Percentiles rank a stretch among this genome's conserved stretches.
Evolutionary conservation across 2,797 vertebrate genomes (phyloP).

Genomic region (Jordanella pulchra): DNA sequence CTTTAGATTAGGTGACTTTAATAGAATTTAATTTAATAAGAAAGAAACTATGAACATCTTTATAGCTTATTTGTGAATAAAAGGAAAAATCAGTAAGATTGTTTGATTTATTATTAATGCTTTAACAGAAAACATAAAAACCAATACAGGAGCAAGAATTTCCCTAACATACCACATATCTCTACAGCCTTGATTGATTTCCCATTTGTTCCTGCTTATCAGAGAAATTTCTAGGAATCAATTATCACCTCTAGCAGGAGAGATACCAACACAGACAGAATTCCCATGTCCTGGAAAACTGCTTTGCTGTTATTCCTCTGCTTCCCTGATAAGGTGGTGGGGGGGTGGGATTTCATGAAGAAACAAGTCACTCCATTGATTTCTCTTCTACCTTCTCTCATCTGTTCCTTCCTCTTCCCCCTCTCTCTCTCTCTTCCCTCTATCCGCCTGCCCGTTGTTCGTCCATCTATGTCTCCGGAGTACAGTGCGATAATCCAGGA

Average conservation of each 20-base stretch:
- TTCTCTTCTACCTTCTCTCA: slow-evolving; percentile 65
- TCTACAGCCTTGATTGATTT: slow-evolving; percentile 40
- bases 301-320: slow-evolving; percentile 33
- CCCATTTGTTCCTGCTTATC: slow-evolving; percentile 51
- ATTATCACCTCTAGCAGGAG: slow-evolving; percentile 3
- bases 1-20: too few species aligned
- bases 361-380: slow-evolving; percentile 61
- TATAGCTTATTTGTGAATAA: too few species aligned
- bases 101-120: not conserved
- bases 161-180: slow-evolving; percentile 20
- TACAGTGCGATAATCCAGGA: slow-evolving; percentile 82
- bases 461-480: slow-evolving; percentile 67
- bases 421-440: slow-evolving; percentile 26
- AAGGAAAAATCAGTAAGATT: too few species aligned
- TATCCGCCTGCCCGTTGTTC: slow-evolving; percentile 51
- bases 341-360: slow-evolving; percentile 29
- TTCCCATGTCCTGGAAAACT: slow-evolving; percentile 34
- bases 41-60: too few species aligned
- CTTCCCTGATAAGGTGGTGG: slow-evolving; percentile 52
- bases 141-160: not conserved
- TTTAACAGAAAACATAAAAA: not conserved
- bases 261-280: slow-evolving; percentile 37
- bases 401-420: slow-evolving; percentile 33
- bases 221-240: slow-evolving; percentile 38
- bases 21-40: too few species aligned